Evolutionary conservation across 1,140 invertebrate species (phyloP), one percentile per base, ranked within the genome.

Genomic region (Plectrocnemia conspersa): DNA sequence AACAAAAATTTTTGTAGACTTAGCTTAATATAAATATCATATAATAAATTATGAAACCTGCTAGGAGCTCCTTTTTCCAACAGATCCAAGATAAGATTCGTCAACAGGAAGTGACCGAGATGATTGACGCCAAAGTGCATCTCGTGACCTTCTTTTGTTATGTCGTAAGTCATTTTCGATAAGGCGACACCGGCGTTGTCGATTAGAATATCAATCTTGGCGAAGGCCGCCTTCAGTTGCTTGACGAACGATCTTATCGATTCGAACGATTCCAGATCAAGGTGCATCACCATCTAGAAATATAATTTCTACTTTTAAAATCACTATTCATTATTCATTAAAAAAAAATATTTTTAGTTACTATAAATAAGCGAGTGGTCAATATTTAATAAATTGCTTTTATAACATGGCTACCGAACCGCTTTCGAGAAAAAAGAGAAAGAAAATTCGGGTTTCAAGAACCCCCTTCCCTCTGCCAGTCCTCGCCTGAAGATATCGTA

Each of bases 81-180:
- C 15, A 72, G 66, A 18, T 85, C 79, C n/a, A 86, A 57, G 2
- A 91, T 69, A 27, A 88, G 71, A 64, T 84, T 82, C 1, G 86
- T 90, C 2, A 91, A 69, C n/a, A 88, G 68, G 67, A 89, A 90
- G 64, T 89, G 88, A n/a, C 86, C 85, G 27, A 87, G 69, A 64
- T 87, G 79, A 71, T 86, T 86, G 0, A 83, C 77, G 19, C 79
- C 83, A 66, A 86, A 82, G 66, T 86, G 81, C 38, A 83, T 77
- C 71, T 91, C 88, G 68, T 84, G 84, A 1, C 84, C 85, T 66
- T 91, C 87, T 60, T 75, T 66, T 3, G 85, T 89, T 24, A 69
- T 69, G 1, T 67, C 61, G n/a, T 73, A 64, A 42, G 73, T 61
- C 41, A 67, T 71, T 2, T 73, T 54, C 10, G 80, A 77, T 40